These are phyloP conservation scores for Ameiurus melas DNA, from an alignment of 2,113 vertebrate genomes.

Conservation along the genomic window DNA sequence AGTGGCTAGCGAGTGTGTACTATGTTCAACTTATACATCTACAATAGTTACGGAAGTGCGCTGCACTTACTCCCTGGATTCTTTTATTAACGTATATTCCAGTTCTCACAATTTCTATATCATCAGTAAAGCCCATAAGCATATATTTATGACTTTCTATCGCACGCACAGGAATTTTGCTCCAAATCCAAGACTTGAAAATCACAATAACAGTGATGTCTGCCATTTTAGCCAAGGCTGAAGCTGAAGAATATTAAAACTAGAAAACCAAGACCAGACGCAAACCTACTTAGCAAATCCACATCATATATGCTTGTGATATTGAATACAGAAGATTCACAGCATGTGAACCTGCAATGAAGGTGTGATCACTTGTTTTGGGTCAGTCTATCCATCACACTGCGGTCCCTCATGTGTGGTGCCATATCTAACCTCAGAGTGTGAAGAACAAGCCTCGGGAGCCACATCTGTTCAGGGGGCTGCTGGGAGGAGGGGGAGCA, in stretches of 20 bases:
- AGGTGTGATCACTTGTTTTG: slow-evolving; percentile 58
- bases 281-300: neutral
- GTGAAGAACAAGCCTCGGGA: slow-evolving; percentile 77
- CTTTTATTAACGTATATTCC: neutral
- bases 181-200: neutral
- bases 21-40: neutral
- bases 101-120: neutral
- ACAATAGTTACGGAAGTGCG: too few species aligned
- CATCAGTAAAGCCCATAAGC: neutral
- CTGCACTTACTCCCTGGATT: neutral
- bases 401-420: slow-evolving; percentile 63
- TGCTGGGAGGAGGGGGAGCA: slow-evolving; percentile 63
- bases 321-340: neutral
- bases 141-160: neutral
- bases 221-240: neutral
- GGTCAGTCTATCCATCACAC: slow-evolving; percentile 61
- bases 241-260: slow-evolving; percentile 14
- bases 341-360: slow-evolving; percentile 24
- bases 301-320: neutral
- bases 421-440: slow-evolving; percentile 75
- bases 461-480: slow-evolving; percentile 70
- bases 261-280: neutral
- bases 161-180: neutral
- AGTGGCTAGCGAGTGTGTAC: neutral
- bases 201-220: neutral